A percentile compares a stretch with the other conserved stretches of the same genome.
These are phyloP conservation scores for Clarias fuscus DNA, from an alignment of 2,797 vertebrate species.

Conservation along the genomic window DNA sequence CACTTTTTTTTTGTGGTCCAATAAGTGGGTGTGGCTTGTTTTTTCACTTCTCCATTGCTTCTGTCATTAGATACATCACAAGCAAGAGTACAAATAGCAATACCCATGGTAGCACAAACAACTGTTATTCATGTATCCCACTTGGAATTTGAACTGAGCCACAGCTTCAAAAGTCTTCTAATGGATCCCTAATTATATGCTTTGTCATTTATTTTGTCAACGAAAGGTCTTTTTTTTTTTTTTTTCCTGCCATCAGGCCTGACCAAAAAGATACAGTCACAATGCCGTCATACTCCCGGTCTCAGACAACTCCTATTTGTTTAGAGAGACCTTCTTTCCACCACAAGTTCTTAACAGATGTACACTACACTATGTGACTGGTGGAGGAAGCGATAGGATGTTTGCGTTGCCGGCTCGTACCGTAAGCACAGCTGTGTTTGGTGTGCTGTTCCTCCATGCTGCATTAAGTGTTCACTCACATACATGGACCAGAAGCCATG, in stretches of 20 bases:
- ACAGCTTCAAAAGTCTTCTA: conserved; percentile 49
- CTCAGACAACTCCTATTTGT: conserved; percentile 42
- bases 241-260: conserved; percentile 24
- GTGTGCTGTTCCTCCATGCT: conserved; percentile 33
- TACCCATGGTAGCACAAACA: conserved; percentile 28
- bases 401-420: conserved; percentile 46
- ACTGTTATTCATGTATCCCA: conserved; percentile 34
- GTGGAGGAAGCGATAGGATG: conserved; percentile 49
- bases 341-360: conserved; percentile 39
- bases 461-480: conserved; percentile 29
- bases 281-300: conserved; percentile 41
- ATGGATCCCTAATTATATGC: conserved; percentile 55
- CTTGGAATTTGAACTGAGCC: conserved; percentile 32
- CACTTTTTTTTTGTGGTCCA: too few relatives aligned
- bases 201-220: conserved; percentile 57
- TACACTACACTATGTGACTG: conserved; percentile 27
- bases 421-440: conserved; percentile 64
- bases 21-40: conserved; percentile 15
- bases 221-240: conserved; percentile 37
- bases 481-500: conserved; percentile 23
- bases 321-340: conserved; percentile 41
- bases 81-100: conserved; percentile 15
- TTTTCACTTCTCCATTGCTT: conserved; percentile 14
- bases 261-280: conserved; percentile 48
- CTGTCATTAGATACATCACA: conserved; percentile 19